Evolutionary conservation across 2,113 vertebrate species (phyloP), one percentile per base, ranked within the genome.

Genomic region (Ctenomys sociabilis): DNA sequence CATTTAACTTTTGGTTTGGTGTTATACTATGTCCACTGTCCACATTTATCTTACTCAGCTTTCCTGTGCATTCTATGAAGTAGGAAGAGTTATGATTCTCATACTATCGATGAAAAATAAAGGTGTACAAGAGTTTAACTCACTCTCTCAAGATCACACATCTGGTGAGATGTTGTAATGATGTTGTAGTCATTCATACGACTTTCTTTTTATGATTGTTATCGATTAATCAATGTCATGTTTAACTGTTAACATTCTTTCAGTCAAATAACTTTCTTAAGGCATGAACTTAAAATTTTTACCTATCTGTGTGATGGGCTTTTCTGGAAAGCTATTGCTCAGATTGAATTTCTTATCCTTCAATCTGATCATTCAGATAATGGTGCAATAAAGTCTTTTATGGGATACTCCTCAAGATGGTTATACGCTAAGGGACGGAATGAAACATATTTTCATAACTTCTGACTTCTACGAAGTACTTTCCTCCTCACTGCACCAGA

Each of bases 401-500:
- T 96, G 82, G 92, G 73, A 49, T 85, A 84, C 72, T 97, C 63
- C 45, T 95, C 83, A 85, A 91, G 92, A 97, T 45, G 90, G 93
- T 93, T 93, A 93, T 85, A 94, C 66, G 40, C 54, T 85, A 72
- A 82, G 83, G 93, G 73, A 97, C 82, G 85, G 81, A 73, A 92
- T 82, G 86, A 92, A 93, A 92, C 97, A 87, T 95, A 93, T 97
- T 97, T 97, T 94, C 72, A 84, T 96, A 97, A 96, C 90, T 95
- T 96, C 64, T 96, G 94, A 95, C 94, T 97, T 93, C 80, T 54
- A 30, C 77, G 61, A 95, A 95, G 52, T 83, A 73, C 68, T 88
- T 94, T 85, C 21, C 61, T 93, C 49, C 49, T 93, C 0, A 0
- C 35, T 77, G 73, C 35, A 80, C 81, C 77, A 77, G 17, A 82